A percentile compares a stretch with the other conserved stretches of the same genome.
phyloP scores from a whole-genome alignment of 2,888 invertebrate genomes.

The Synanthedon tipuliformis region DNA sequence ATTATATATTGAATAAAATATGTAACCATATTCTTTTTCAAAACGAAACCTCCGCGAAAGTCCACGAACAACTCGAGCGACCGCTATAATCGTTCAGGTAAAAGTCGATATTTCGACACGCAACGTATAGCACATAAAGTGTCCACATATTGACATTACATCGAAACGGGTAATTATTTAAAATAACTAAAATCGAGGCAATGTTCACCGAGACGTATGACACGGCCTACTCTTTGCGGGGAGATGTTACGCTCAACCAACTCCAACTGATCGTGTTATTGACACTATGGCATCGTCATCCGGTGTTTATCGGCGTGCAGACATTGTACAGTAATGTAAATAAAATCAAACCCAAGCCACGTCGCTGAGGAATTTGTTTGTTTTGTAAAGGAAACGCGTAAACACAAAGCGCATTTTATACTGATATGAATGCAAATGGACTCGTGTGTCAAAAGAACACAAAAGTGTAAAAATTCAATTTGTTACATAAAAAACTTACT shows the following conservation, averaged over 20 bases:
- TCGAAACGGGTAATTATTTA: not conserved
- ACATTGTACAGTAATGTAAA: constrained; percentile 41
- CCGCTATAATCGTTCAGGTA: constrained; percentile 10
- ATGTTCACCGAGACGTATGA: too few species aligned
- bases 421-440: constrained; percentile 3
- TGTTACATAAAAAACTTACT: not conserved
- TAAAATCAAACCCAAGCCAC: constrained; percentile 33
- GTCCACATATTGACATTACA: constrained; percentile 21
- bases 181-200: too few species aligned
- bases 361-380: constrained; percentile 50
- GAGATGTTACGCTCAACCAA: not conserved
- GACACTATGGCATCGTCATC: constrained; percentile 21
- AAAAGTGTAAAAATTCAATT: not conserved
- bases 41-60: constrained; percentile 21
- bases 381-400: constrained; percentile 30
- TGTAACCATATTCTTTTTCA: constrained; percentile 24
- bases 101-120: constrained; percentile 20
- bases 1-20: too few species aligned
- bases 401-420: constrained; percentile 14
- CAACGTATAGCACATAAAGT: constrained; percentile 19
- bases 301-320: constrained; percentile 48
- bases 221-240: not conserved
- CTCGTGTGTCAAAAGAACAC: constrained; percentile 5
- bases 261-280: not conserved
- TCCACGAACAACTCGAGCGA: constrained; percentile 17